Conservation (phyloP, 2,113 vertebrate species). For the Phocoena sinus region DNA sequence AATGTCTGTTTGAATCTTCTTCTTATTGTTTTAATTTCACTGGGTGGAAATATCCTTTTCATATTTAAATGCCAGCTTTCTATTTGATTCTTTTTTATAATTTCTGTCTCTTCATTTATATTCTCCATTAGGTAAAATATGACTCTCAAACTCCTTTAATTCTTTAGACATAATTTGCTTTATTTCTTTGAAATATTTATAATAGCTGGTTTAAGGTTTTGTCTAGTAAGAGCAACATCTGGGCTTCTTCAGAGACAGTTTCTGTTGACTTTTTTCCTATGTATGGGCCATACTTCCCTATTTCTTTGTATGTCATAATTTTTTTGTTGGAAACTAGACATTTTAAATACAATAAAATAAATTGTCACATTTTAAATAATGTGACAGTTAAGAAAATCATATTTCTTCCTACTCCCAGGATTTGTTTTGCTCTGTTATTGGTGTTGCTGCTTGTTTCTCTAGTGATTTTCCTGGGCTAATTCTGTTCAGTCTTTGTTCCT, state of each 20-base stretch:
- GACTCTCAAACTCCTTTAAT: not conserved
- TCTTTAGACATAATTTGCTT: not conserved
- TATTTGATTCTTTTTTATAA: not conserved
- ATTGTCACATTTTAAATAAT: not conserved
- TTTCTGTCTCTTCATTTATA: not conserved
- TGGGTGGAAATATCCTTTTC: not conserved
- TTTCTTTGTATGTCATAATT: not conserved
- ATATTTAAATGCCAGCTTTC: not conserved
- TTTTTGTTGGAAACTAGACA: not conserved
- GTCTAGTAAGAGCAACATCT: not conserved
- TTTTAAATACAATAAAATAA: not conserved
- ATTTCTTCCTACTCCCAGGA: not conserved
- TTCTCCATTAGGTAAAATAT: not conserved
- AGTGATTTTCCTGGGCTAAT: not conserved
- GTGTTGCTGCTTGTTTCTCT: not conserved
- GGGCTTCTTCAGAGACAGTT: not conserved
- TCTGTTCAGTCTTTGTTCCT: not conserved
- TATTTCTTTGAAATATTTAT: constrained; percentile 18
- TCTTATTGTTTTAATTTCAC: not conserved
- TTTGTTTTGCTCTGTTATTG: not conserved
- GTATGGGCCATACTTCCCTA: not conserved
- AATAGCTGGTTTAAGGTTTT: constrained; percentile 6
- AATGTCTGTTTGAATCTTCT: not conserved
- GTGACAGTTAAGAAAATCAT: not conserved
- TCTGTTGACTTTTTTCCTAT: not conserved